Base-by-base conservation (phyloP, 2,888 invertebrate species). In the Pollenia amentaria region DNA sequence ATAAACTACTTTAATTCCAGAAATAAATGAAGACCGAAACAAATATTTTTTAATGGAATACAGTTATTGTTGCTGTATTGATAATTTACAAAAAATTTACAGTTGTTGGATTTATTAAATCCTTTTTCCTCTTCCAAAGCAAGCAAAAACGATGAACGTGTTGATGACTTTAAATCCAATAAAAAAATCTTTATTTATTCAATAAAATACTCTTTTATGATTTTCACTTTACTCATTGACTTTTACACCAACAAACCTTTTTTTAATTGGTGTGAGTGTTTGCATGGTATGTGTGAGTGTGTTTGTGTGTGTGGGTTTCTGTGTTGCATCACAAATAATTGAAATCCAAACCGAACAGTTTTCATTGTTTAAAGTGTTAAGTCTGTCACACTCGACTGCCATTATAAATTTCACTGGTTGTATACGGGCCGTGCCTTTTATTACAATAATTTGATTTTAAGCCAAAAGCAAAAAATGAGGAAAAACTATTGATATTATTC, bases 351-450 rank as follows among this genome's bases (percentile, higher is more conserved):
- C 11, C 75, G 21, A 42, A 18, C 51, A 76, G 53, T 53, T 76
- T 77, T 67, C 29, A 77, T 77, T 77, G 77, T 77, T 77, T 67
- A 57, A 77, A 67, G 77, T 77, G 67, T 77, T 57, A 77, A 67
- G 18, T 67, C 44, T 48, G 55, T 67, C 55, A 57, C 77, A 67
- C 14, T 57, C 55, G 38, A 77, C 57, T 46, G 18, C 11, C 57
- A 67, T 77, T 57, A 57, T 53, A 77, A 4, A 46, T 73, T 73
- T 18, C 46, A 38, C 14, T 67, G 46, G 65, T 62, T 21, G 51
- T 21, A 44, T 65, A 65, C 44, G 29, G 65, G n/a, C 44, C 53
- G 18, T 38, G 67, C 48, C 67, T 67, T 67, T 77, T 57, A 67
- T 77, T 77, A 57, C 57, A 77, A 77, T 67, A 77, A 77, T 77